A percentile compares a stretch with the other conserved stretches of the same genome.
phyloP scores from a whole-genome alignment of 2,113 vertebrate species.

The Pleuronectes platessa region DNA sequence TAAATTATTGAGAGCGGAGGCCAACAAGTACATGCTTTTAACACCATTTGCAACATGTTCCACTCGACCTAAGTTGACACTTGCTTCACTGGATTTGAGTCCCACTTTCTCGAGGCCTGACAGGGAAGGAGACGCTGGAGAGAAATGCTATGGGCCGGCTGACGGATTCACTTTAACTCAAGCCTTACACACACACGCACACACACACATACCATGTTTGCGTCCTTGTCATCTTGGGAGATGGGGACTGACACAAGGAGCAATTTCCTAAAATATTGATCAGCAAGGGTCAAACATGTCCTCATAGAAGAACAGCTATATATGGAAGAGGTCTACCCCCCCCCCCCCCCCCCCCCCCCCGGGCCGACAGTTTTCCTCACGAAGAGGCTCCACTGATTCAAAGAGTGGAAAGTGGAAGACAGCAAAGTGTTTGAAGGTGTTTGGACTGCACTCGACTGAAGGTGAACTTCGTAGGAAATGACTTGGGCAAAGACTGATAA shows the following conservation, averaged over 20 bases:
- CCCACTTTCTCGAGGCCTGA: conserved; percentile 75
- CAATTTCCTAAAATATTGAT: conserved; percentile 85
- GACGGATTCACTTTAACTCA: conserved; percentile 73
- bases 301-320: conserved; percentile 67
- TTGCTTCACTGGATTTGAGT: conserved; percentile 67
- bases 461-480: background rate
- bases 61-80: conserved; percentile 78
- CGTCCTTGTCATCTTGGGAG: conserved; percentile 59
- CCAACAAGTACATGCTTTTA: conserved; percentile 84
- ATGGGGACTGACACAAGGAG: conserved; percentile 76
- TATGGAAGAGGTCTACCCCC: conserved; percentile 61
- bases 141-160: conserved; percentile 59
- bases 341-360: conserved; percentile 29
- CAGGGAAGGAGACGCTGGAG: conserved; percentile 57
- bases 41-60: conserved; percentile 83
- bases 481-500: conserved; percentile 13
- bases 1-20: conserved; percentile 77
- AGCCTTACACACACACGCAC: conserved; percentile 40
- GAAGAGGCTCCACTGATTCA: conserved; percentile 34
- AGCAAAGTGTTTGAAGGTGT: conserved; percentile 8
- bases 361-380: conserved; percentile 40
- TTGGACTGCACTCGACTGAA: background rate
- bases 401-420: conserved; percentile 25
- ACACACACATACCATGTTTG: conserved; percentile 46
- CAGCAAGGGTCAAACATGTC: conserved; percentile 78